phyloP scores from a whole-genome alignment of 2,888 invertebrate species.

The Proisotoma minuta region DNA sequence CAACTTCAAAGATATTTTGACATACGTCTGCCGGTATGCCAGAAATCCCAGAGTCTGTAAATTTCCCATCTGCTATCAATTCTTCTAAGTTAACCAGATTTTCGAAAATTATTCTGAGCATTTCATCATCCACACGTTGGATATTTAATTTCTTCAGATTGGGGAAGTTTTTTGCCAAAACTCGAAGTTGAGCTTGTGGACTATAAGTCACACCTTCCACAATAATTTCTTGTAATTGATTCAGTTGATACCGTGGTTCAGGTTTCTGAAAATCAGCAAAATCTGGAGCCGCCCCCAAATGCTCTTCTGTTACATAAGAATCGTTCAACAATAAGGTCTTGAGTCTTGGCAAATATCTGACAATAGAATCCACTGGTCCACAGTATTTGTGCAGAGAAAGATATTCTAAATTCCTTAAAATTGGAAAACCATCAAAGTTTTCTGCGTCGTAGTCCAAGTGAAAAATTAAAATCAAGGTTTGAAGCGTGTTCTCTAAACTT shows the following conservation, averaged over 20 bases:
- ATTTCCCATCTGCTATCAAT: slow-evolving; percentile 30
- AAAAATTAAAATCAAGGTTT: slow-evolving; percentile 29
- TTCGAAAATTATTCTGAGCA: slow-evolving; percentile 27
- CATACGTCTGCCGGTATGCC: slow-evolving; percentile 32
- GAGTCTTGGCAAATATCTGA: slow-evolving; percentile 18
- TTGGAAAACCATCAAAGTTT: slow-evolving; percentile 35
- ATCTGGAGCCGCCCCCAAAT: not conserved
- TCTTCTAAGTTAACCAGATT: slow-evolving; percentile 26
- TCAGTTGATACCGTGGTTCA: not conserved
- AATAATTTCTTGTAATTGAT: slow-evolving; percentile 24
- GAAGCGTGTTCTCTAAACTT: slow-evolving; percentile 32
- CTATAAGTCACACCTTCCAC: slow-evolving; percentile 29
- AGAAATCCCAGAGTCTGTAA: slow-evolving; percentile 32
- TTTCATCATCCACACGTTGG: slow-evolving; percentile 31
- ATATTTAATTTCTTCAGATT: slow-evolving; percentile 24
- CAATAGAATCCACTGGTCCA: slow-evolving; percentile 26
- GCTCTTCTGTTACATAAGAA: slow-evolving; percentile 14
- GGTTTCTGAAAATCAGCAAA: not conserved
- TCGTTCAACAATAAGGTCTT: slow-evolving; percentile 36
- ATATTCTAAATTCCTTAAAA: slow-evolving; percentile 25
- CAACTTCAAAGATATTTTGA: slow-evolving; percentile 29
- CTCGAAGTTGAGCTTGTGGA: slow-evolving; percentile 24
- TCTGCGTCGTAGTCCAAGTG: slow-evolving; percentile 29
- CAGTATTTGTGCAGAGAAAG: slow-evolving; percentile 31
- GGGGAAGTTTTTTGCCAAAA: slow-evolving; percentile 27